Evolutionary conservation across 2,888 invertebrate genomes (phyloP).

Genomic region (Conistra vaccinii): DNA sequence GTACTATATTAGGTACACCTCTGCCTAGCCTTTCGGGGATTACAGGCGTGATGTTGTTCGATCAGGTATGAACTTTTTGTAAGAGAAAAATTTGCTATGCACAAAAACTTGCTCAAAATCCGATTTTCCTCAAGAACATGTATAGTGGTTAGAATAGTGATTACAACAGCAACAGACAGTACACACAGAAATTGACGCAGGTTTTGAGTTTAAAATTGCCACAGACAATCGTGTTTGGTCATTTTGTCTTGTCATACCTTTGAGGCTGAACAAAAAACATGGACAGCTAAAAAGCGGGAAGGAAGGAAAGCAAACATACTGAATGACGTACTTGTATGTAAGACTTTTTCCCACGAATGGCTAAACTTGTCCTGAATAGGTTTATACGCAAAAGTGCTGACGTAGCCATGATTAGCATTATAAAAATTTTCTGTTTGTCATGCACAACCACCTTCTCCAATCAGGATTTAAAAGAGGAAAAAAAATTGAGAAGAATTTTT

Average conservation of each 20-base stretch:
- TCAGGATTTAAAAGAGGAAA: neutral
- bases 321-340: constrained; percentile 36
- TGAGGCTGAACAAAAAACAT: neutral
- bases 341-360: constrained; percentile 1
- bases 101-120: neutral
- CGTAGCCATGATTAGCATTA: constrained; percentile 3
- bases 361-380: neutral
- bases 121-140: neutral
- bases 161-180: neutral
- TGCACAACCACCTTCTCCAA: too few species aligned
- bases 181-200: neutral
- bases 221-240: neutral
- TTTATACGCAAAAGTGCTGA: constrained; percentile 7
- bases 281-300: constrained; percentile 9
- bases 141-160: neutral
- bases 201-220: neutral
- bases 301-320: constrained; percentile 35
- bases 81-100: neutral
- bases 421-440: neutral
- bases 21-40: too few species aligned
- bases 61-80: neutral
- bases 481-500: neutral
- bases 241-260: constrained; percentile 14
- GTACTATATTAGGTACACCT: too few species aligned
- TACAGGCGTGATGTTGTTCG: too few species aligned